A percentile compares a stretch with the other conserved stretches of the same genome.
These are phyloP conservation scores for Gymnosoma rotundatum DNA, from an alignment of 2,888 invertebrate species.

Conservation along the genomic window DNA sequence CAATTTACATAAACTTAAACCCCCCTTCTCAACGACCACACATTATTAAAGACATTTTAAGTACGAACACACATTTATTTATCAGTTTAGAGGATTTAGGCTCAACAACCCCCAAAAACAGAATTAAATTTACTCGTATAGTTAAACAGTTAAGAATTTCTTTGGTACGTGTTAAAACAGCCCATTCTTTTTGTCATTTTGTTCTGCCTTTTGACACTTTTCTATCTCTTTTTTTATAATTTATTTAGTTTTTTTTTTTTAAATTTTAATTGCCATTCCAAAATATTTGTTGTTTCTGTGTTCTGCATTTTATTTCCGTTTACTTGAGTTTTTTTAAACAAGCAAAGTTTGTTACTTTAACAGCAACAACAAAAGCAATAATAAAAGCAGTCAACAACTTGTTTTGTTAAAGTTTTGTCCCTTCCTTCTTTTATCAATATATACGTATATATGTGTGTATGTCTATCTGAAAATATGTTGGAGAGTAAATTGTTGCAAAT, in stretches of 20 bases:
- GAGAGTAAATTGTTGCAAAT: constrained; percentile 35
- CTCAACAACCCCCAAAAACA: constrained; percentile 39
- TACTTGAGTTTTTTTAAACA: constrained; percentile 30
- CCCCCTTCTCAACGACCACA: not conserved
- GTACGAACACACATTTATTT: constrained; percentile 3
- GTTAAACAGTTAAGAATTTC: constrained; percentile 7
- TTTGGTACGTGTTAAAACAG: not conserved
- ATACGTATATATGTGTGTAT: not conserved
- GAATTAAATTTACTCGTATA: constrained; percentile 20
- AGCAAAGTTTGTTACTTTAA: constrained; percentile 44
- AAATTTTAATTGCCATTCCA: constrained; percentile 42
- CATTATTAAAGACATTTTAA: constrained; percentile 43
- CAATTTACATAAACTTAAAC: constrained; percentile 18
- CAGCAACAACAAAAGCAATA: constrained; percentile 8
- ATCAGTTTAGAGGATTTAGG: constrained; percentile 18
- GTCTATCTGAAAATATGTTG: not conserved
- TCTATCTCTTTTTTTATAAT: constrained; percentile 26
- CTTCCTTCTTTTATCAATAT: not conserved
- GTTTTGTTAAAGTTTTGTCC: constrained; percentile 5
- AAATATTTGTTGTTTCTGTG: constrained; percentile 38
- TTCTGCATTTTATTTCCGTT: constrained; percentile 48
- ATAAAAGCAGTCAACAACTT: constrained; percentile 40
- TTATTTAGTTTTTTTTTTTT: constrained; percentile 21
- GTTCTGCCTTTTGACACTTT: not conserved
- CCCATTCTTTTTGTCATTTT: constrained; percentile 24